Evolutionary conservation across 2,113 vertebrate genomes (phyloP), one percentile per base, ranked within the genome.

Genomic region (Phylloscopus trochiloides): DNA sequence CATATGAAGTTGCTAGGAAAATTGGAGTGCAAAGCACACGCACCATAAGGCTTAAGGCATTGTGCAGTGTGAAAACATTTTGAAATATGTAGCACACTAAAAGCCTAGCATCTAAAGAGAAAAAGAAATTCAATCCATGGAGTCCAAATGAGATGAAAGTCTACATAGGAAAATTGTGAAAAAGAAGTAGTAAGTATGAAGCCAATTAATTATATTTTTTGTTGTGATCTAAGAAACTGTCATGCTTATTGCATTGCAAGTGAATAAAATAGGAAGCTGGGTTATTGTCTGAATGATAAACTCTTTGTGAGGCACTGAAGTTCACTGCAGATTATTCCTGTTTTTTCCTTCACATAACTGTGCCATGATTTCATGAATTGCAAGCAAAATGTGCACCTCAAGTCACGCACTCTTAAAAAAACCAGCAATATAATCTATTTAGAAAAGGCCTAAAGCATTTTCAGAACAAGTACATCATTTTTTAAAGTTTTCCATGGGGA

Each of bases 381-480:
- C 61, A 86, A 87, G 73, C 65, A 76, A 93, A 96, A 97, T 73
- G 81, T 92, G 78, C 85, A 97, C 92, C 89, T 96, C 94, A 87
- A 97, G 94, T 97, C 94, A 94, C 0, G 28, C 90, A 96, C 84
- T 91, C 76, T 94, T 94, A 87, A 96, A 97, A 93, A 91, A 91
- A 36, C 0, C 50, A 90, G 93, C 79, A 94, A 77, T 75, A 96
- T 92, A 90, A 97, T 97, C 96, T 94, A 92, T 96, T 96, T 92
- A 94, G 92, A 94, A 88, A 92, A 86, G 95, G 92, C 95, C 94
- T 87, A 77, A 58, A 97, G 96, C 96, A 63, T 74, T 96, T 95
- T 55, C 85, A 95, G 91, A 97, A 97, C 89, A 94, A 92, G 76
- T 94, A 76, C 58, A 91, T 95, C 32, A 97, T 96, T 97, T 97